Percentiles rank a stretch among this genome's conserved stretches.
These are phyloP conservation scores for Altica lythri DNA, from an alignment of 2,888 invertebrate species.

Conservation along the genomic window DNA sequence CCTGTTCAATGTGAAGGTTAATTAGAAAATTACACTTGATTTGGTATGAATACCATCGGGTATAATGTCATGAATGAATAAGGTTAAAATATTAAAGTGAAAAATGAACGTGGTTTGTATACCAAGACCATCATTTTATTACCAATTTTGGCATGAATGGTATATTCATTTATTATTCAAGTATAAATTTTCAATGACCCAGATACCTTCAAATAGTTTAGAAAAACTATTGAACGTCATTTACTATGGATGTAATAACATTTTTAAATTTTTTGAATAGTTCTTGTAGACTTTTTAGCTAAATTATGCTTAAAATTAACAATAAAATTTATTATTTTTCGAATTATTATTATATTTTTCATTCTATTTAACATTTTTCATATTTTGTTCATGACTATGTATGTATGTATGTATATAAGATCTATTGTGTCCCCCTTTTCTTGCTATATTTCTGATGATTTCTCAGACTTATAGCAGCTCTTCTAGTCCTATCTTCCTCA, in stretches of 20 bases:
- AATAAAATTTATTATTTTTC: too few species aligned
- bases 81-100: slow-evolving; percentile 5
- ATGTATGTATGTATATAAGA: too few species aligned
- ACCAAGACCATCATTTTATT: not conserved
- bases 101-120: not conserved
- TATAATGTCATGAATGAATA: slow-evolving; percentile 1
- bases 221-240: not conserved
- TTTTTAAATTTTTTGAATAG: not conserved
- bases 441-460: too few species aligned
- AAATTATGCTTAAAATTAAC: not conserved
- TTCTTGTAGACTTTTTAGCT: not conserved
- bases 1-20: slow-evolving; percentile 15
- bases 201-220: not conserved
- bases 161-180: not conserved
- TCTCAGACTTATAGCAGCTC: too few species aligned
- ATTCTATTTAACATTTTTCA: too few species aligned
- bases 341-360: too few species aligned
- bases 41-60: slow-evolving; percentile 14
- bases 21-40: not conserved
- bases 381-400: too few species aligned
- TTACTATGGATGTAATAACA: not conserved
- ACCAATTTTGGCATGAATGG: not conserved
- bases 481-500: too few species aligned
- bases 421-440: too few species aligned
- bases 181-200: not conserved